These are phyloP conservation scores for Oryzias melastigma DNA, from an alignment of 2,113 vertebrate genomes.

Conservation along the genomic window DNA sequence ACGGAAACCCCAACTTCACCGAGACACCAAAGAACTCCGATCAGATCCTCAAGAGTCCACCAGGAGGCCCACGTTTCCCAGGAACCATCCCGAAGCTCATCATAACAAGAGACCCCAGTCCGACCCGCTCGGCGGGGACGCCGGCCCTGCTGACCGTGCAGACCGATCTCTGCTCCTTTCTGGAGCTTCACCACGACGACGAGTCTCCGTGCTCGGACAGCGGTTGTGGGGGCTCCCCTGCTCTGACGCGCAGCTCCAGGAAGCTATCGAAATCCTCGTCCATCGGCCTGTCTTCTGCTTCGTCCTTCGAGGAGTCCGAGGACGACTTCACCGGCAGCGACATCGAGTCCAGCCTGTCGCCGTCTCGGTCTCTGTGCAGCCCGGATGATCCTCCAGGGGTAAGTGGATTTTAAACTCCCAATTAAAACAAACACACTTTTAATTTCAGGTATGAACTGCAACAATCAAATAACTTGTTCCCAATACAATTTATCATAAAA, in stretches of 20 bases:
- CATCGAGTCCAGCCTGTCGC: conserved; percentile 77
- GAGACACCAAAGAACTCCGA: conserved; percentile 13
- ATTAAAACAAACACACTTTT: no score
- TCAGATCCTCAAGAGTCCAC: not conserved
- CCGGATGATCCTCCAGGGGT: conserved; percentile 81
- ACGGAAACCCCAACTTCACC: conserved; percentile 4
- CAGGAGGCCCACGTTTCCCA: conserved; percentile 42
- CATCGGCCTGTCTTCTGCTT: conserved; percentile 82
- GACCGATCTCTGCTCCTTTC: conserved; percentile 38
- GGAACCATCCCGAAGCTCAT: conserved; percentile 85
- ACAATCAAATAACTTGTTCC: no score
- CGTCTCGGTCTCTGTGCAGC: conserved; percentile 58
- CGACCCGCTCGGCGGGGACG: conserved; percentile 35
- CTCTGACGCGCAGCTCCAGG: conserved; percentile 65
- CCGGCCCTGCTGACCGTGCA: conserved; percentile 17
- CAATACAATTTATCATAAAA: no score
- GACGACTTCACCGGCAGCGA: conserved; percentile 85
- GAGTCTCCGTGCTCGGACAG: conserved; percentile 83
- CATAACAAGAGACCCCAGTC: conserved; percentile 80
- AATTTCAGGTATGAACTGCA: no score
- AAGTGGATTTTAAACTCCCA: conserved; percentile 51
- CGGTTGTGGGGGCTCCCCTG: conserved; percentile 76
- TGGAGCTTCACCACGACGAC: conserved; percentile 67
- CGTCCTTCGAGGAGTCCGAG: conserved; percentile 89
- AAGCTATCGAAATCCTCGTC: conserved; percentile 82